Base-by-base conservation (phyloP, 2,113 vertebrate species). In the Mohoua ochrocephala region DNA sequence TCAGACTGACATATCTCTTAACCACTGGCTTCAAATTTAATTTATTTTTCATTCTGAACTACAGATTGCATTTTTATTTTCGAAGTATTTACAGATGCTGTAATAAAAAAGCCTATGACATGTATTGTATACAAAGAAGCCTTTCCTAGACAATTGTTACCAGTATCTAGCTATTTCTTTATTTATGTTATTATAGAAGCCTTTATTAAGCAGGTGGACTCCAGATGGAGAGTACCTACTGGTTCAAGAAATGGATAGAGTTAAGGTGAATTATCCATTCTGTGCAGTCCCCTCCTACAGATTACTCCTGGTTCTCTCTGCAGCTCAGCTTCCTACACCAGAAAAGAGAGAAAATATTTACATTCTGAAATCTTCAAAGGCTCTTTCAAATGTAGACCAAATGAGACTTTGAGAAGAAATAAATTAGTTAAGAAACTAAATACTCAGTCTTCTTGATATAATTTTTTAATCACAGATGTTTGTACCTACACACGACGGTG, bases 401-500 rank as follows among this genome's bases (percentile, higher is more conserved):
- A 39, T 53, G 14, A 69, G 26, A 63, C 22, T 67, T 57, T 6
- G 2, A 60, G 20, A 14, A 84, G 7, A 84, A 89, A 69, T 20
- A 57, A 60, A 59, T 77, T 35, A 63, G 17, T 64, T 47, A 54
- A 50, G 33, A 73, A 89, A 57, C 6, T 26, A 69, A 80, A 61
- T 49, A 65, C 4, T 83, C 5, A 13, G 6, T 60, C 11, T 82
- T 71, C 37, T 64, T 27, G 23, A 59, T 19, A 21, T 17, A 45
- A 39, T 16, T 42, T 5, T 44, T 74, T 59, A 22, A 53, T 80
- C 15, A 65, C 11, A 35, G 52, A 19, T 37, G 3, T 49, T 76
- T 76, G 22, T 23, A 50, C 16, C 1, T 41, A 45, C 9, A 54
- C 8, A 22, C 0, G 2, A 73, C 0, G 0, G 6, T 30, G 10